Conservation (phyloP, 2,888 invertebrate species). For the Oscheius sp. region DNA sequence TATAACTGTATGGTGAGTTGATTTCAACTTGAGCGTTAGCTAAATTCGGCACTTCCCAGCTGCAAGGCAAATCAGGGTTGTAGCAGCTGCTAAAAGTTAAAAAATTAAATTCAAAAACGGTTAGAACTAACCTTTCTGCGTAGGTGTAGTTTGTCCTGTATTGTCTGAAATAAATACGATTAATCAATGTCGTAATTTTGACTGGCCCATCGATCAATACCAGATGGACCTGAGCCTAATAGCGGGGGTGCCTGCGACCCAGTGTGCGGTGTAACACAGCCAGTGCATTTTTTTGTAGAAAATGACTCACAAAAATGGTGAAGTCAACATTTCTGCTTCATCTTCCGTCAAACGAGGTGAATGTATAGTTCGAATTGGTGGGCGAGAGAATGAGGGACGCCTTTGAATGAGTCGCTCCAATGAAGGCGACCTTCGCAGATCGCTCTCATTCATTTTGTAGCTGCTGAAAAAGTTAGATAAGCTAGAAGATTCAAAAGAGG, state of each 20-base stretch:
- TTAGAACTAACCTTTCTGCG: constrained; percentile 13
- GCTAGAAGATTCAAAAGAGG: background rate
- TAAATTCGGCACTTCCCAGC: constrained; percentile 50
- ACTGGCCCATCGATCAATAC: constrained; percentile 9
- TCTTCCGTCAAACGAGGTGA: constrained; percentile 30
- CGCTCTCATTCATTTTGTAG: constrained; percentile 12
- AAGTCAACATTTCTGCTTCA: constrained; percentile 30
- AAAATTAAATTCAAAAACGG: background rate
- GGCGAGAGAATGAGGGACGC: constrained; percentile 30
- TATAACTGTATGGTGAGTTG: background rate
- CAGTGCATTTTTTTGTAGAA: too few species aligned
- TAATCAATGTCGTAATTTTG: background rate
- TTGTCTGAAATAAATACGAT: constrained; percentile 17
- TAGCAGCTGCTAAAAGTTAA: constrained; percentile 27
- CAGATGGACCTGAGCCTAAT: background rate
- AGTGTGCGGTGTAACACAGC: constrained; percentile 15
- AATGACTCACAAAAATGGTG: constrained; percentile 23
- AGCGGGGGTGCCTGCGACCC: too few species aligned
- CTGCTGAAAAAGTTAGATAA: background rate
- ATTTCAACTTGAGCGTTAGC: constrained; percentile 17
- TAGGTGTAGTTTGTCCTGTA: constrained; percentile 30
- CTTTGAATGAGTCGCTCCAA: constrained; percentile 20
- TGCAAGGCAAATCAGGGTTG: constrained; percentile 31
- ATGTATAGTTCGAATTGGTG: constrained; percentile 22
- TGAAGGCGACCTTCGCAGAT: constrained; percentile 30